phyloP scores from a whole-genome alignment of 2,888 invertebrate genomes.

The Alviniconcha strummeri region DNA sequence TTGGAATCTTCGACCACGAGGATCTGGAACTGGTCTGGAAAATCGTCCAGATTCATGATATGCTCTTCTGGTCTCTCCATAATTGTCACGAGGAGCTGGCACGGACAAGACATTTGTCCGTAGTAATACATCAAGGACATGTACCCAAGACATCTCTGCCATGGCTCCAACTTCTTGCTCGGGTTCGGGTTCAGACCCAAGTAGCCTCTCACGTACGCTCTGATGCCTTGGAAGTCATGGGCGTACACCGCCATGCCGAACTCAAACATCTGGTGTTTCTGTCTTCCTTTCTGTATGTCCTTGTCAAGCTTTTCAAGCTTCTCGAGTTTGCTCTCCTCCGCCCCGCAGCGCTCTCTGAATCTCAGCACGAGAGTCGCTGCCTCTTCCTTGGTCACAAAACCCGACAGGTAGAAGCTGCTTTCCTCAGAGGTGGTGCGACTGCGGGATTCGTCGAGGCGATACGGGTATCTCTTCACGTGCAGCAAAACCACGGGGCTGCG shows the following conservation, averaged over 20 bases:
- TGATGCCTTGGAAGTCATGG: conserved; percentile 46
- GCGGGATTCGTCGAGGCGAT: conserved; percentile 22
- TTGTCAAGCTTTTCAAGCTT: background rate
- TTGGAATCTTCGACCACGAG: conserved; percentile 42
- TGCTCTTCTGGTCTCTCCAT: conserved; percentile 33
- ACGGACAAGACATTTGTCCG: conserved; percentile 46
- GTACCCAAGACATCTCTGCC: conserved; percentile 44
- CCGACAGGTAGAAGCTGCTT: conserved; percentile 38
- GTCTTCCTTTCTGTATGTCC: conserved; percentile 1
- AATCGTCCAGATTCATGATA: conserved; percentile 38
- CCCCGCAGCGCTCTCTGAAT: conserved; percentile 40
- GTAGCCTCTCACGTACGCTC: conserved; percentile 47
- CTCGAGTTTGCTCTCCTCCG: conserved; percentile 10
- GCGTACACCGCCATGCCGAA: conserved; percentile 47
- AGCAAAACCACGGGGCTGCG: conserved; percentile 40
- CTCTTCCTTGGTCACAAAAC: conserved; percentile 43
- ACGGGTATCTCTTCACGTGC: conserved; percentile 46
- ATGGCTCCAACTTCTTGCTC: conserved; percentile 30
- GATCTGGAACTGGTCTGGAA: conserved; percentile 36
- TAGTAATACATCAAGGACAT: conserved; percentile 49
- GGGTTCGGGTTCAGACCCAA: conserved; percentile 36
- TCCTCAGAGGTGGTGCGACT: background rate
- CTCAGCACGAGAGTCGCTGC: conserved; percentile 39
- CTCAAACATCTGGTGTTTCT: conserved; percentile 42
- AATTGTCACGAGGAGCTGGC: conserved; percentile 44